Conservation (phyloP, 2,113 vertebrate species). For the Arenaria interpres region DNA sequence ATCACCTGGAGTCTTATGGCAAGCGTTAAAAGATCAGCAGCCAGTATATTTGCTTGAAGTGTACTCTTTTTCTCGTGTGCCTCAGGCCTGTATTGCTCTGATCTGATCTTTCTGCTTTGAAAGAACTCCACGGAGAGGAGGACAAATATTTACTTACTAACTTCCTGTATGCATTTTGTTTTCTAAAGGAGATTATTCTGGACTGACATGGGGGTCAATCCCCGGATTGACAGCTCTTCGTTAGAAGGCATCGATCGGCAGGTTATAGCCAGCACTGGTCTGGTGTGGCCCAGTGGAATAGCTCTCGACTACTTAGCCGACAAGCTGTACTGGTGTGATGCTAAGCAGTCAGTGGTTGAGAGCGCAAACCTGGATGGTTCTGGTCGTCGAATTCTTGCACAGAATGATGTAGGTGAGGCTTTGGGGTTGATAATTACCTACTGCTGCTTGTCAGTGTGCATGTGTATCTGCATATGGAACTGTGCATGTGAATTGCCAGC, state of each 20-base stretch:
- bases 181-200: constrained; percentile 91
- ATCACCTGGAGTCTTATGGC: background rate
- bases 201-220: constrained; percentile 83
- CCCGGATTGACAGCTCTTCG: constrained; percentile 83
- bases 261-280: constrained; percentile 75
- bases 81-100: background rate
- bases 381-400: constrained; percentile 79
- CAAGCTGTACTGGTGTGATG: constrained; percentile 90
- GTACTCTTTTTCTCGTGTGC: background rate
- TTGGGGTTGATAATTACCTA: constrained; percentile 47
- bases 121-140: background rate
- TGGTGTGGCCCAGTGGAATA: constrained; percentile 86
- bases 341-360: constrained; percentile 81
- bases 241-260: constrained; percentile 79
- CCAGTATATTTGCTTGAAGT: background rate
- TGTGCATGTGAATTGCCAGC: background rate
- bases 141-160: constrained; percentile 36
- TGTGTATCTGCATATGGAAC: background rate
- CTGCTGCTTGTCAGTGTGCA: background rate
- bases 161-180: constrained; percentile 54
- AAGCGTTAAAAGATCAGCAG: background rate
- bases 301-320: constrained; percentile 83
- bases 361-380: constrained; percentile 87
- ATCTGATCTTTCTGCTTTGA: background rate
- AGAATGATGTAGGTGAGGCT: constrained; percentile 97